Percentiles rank a stretch among this genome's conserved stretches.
Conservation (phyloP, 2,797 vertebrate genomes). For the Chloroceryle inda region DNA sequence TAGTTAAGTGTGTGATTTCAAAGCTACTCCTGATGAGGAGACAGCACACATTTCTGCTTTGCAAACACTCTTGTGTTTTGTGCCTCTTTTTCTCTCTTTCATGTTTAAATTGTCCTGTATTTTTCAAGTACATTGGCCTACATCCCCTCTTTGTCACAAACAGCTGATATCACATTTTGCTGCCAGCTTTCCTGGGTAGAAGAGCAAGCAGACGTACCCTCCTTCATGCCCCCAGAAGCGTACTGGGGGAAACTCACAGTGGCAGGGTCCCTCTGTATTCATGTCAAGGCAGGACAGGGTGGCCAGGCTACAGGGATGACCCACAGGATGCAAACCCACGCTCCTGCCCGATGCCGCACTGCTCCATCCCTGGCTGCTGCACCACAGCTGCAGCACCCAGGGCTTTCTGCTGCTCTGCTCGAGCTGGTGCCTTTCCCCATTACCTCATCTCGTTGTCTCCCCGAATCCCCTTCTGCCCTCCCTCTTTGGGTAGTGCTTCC, state of each 20-base stretch:
- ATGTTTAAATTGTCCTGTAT: accelerated
- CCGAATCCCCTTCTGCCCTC: not conserved
- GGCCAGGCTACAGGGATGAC: accelerated
- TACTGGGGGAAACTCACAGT: accelerated
- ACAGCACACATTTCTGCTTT: not conserved
- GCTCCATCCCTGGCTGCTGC: accelerated
- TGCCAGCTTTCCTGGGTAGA: not conserved
- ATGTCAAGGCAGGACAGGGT: accelerated
- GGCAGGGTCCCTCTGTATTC: not conserved
- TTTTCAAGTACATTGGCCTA: not conserved
- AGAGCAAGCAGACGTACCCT: not conserved
- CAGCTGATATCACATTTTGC: not conserved
- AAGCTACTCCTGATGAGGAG: not conserved
- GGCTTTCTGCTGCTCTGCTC: not conserved
- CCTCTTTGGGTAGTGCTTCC: not conserved
- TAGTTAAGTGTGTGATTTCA: not conserved
- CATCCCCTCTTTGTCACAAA: not conserved
- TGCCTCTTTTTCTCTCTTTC: not conserved
- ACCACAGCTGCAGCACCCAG: not conserved
- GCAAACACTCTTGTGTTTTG: not conserved
- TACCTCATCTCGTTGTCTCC: accelerated
- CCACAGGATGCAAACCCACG: accelerated
- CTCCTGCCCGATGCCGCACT: accelerated
- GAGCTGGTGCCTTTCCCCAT: not conserved
- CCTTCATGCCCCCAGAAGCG: not conserved